Conservation (phyloP, 2,113 vertebrate genomes). For the Leptobrachium ailaonicum region DNA sequence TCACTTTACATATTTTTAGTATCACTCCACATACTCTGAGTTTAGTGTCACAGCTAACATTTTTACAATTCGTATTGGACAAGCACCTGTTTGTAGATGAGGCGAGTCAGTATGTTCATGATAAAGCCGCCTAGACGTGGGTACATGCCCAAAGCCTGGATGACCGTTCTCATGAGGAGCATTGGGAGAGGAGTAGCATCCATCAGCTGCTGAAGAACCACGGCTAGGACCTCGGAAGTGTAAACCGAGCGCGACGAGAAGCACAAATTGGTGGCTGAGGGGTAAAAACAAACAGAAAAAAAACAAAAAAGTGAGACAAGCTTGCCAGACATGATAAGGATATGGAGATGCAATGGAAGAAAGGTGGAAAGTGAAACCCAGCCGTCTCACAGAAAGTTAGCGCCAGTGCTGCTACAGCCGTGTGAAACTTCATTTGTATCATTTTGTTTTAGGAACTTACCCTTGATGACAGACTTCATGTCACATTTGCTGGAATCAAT, state of each 20-base stretch:
- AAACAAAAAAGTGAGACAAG: not conserved
- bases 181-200: conserved; percentile 91
- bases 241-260: conserved; percentile 91
- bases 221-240: conserved; percentile 90
- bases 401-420: no score
- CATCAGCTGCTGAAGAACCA: conserved; percentile 97
- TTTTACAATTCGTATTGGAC: no score
- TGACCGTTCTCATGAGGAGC: conserved; percentile 93
- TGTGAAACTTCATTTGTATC: no score
- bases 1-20: no score
- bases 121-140: conserved; percentile 89
- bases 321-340: not conserved
- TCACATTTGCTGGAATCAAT: conserved; percentile 90
- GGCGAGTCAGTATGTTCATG: conserved; percentile 92
- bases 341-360: not conserved
- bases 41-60: no score
- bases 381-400: no score
- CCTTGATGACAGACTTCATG: conserved; percentile 97
- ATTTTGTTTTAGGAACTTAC: conserved; percentile 57
- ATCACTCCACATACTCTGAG: no score
- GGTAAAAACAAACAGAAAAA: not conserved
- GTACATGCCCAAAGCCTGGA: conserved; percentile 95
- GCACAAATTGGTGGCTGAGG: conserved; percentile 89
- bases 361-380: not conserved
- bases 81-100: conserved; percentile 90